Conservation (phyloP, 2,797 vertebrate species). For the Acropternis orthonyx region DNA sequence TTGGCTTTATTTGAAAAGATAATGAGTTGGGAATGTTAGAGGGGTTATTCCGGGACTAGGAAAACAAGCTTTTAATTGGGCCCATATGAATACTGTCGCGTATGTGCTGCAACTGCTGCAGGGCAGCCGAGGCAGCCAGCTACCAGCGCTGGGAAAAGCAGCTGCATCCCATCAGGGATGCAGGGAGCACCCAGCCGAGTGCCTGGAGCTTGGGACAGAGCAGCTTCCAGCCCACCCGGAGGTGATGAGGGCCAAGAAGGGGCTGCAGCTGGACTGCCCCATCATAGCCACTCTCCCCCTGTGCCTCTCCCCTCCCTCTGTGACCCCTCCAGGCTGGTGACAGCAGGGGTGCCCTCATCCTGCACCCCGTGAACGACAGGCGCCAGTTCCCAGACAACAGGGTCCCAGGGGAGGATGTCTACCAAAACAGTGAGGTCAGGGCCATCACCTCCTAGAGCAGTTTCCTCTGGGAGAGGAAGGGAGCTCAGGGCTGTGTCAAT, state of each 20-base stretch:
- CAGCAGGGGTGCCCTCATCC: not conserved
- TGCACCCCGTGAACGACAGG: not conserved
- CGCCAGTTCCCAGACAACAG: not conserved
- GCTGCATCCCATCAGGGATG: slow-evolving; percentile 12
- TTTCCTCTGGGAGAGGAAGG: slow-evolving; percentile 52
- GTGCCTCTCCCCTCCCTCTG: not conserved
- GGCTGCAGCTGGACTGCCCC: not conserved
- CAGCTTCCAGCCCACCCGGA: not conserved
- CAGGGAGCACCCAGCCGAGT: not conserved
- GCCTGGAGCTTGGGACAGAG: not conserved
- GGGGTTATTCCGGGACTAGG: slow-evolving; percentile 74
- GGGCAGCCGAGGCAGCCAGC: slow-evolving; percentile 4
- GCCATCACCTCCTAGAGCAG: not conserved
- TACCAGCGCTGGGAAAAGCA: slow-evolving; percentile 31
- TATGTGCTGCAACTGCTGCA: not conserved
- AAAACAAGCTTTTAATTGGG: slow-evolving; percentile 76
- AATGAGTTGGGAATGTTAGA: slow-evolving; percentile 45
- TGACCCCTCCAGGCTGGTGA: not conserved
- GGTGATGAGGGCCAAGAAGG: not conserved
- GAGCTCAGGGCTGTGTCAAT: slow-evolving; percentile 19
- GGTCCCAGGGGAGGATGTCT: not conserved
- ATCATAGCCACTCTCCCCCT: accelerated
- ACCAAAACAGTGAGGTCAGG: not conserved
- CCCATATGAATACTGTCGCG: slow-evolving; percentile 73
- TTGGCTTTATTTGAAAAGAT: slow-evolving; percentile 60